Conservation (phyloP, 2,113 vertebrate genomes). For the Chitala chitala region DNA sequence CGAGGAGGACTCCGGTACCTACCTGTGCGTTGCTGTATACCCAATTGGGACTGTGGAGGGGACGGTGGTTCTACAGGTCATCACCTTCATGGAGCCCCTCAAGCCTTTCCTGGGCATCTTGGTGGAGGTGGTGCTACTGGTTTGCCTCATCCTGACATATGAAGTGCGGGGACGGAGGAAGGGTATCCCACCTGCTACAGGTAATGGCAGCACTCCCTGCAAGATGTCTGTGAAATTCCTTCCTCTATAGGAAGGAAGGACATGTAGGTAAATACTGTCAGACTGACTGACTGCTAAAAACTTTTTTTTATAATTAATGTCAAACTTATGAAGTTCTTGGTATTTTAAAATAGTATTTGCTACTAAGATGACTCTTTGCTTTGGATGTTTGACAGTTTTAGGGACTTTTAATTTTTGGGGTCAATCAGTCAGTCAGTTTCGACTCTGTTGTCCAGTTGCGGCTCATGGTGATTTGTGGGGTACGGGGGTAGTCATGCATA, state of each 20-base stretch:
- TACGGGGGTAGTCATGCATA: too few relatives aligned
- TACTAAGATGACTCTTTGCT: neutral
- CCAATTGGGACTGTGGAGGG: constrained; percentile 44
- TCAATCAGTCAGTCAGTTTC: too few relatives aligned
- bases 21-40: constrained; percentile 69
- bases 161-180: constrained; percentile 61
- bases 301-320: neutral
- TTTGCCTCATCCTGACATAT: constrained; percentile 65
- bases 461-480: too few relatives aligned
- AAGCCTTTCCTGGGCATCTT: constrained; percentile 75
- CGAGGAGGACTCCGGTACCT: constrained; percentile 60
- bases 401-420: neutral
- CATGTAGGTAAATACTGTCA: neutral
- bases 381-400: neutral
- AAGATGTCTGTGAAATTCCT: neutral
- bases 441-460: too few relatives aligned
- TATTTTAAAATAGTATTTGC: neutral
- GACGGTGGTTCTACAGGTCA: constrained; percentile 59
- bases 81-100: constrained; percentile 72
- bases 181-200: constrained; percentile 19
- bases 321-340: neutral
- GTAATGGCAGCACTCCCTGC: constrained; percentile 29
- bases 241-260: neutral
- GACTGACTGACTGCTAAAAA: neutral
- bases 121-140: constrained; percentile 67